Evolutionary conservation across 2,888 invertebrate genomes (phyloP).

Genomic region (Amaurobius ferox): DNA sequence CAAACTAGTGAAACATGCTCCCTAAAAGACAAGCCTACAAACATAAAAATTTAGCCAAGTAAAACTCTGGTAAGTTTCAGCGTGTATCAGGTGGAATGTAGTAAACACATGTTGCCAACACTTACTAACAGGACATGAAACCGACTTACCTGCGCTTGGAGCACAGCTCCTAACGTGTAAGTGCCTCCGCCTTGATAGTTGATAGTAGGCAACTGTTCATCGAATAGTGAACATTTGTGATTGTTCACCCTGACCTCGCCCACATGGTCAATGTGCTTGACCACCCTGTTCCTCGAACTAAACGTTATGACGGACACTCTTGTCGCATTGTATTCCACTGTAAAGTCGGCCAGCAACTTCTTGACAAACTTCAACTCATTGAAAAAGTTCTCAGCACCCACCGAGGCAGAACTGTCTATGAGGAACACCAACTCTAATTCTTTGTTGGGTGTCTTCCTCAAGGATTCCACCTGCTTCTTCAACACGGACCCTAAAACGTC

Average conservation of each 20-base stretch:
- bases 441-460: slow-evolving; percentile 78
- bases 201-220: slow-evolving; percentile 82
- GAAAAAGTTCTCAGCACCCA: slow-evolving; percentile 81
- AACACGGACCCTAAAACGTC: slow-evolving; percentile 81
- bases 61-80: too few relatives aligned
- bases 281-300: slow-evolving; percentile 81
- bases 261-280: slow-evolving; percentile 82
- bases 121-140: too few relatives aligned
- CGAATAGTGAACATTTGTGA: slow-evolving; percentile 83
- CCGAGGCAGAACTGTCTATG: slow-evolving; percentile 84
- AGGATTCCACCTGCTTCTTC: slow-evolving; percentile 80
- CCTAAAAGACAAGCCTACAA: too few relatives aligned
- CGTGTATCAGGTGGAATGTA: too few relatives aligned
- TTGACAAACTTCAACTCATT: slow-evolving; percentile 84
- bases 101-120: too few relatives aligned
- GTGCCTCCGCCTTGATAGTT: slow-evolving; percentile 84
- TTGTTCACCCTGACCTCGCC: slow-evolving; percentile 79
- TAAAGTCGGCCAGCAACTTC: slow-evolving; percentile 83
- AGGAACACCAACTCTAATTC: slow-evolving; percentile 82
- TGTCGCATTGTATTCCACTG: slow-evolving; percentile 82
- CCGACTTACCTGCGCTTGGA: slow-evolving; percentile 81
- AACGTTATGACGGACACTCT: slow-evolving; percentile 83
- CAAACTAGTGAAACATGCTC: too few relatives aligned
- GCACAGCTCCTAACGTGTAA: slow-evolving; percentile 84
- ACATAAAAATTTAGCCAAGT: too few relatives aligned